Evolutionary conservation across 2,888 invertebrate genomes (phyloP).

Genomic region (Volucella inflata): DNA sequence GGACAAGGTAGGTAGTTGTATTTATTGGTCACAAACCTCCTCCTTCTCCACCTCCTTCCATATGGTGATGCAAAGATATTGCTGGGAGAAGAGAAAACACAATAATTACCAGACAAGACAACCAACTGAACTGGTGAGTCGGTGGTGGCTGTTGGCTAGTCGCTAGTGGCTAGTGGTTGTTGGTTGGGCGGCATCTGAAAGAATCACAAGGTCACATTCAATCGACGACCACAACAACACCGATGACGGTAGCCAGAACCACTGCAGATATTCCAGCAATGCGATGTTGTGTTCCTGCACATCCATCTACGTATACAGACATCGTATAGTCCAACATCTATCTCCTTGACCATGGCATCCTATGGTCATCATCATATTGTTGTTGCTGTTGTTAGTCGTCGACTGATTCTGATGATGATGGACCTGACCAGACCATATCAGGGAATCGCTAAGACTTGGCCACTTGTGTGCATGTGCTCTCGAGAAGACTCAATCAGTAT

Average conservation of each 20-base stretch:
- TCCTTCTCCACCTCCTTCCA: not conserved
- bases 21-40: conserved; percentile 50
- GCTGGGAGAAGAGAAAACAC: conserved; percentile 52
- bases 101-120: conserved; percentile 60
- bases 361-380: conserved; percentile 66
- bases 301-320: conserved; percentile 1
- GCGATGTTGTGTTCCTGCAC: conserved; percentile 10
- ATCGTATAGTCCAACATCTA: conserved; percentile 37
- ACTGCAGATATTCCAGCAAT: conserved; percentile 58
- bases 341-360: conserved; percentile 42
- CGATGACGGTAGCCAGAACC: conserved; percentile 57
- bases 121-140: too few species aligned
- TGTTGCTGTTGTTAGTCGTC: conserved; percentile 17
- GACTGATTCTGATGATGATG: conserved; percentile 37
- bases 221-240: conserved; percentile 16
- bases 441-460: conserved; percentile 38
- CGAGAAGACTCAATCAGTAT: conserved; percentile 73
- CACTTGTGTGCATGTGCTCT: conserved; percentile 11
- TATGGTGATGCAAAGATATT: conserved; percentile 24
- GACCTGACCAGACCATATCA: conserved; percentile 70
- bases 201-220: conserved; percentile 72
- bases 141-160: too few species aligned
- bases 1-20: conserved; percentile 35
- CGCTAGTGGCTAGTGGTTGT: conserved; percentile 25
- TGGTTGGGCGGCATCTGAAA: conserved; percentile 57